Evolutionary conservation across 30 jellyfish, hydroid and myxozoan genomes (phyloP), one percentile per base, ranked within the genome.

Genomic region (Turritopsis dohrnii): DNA sequence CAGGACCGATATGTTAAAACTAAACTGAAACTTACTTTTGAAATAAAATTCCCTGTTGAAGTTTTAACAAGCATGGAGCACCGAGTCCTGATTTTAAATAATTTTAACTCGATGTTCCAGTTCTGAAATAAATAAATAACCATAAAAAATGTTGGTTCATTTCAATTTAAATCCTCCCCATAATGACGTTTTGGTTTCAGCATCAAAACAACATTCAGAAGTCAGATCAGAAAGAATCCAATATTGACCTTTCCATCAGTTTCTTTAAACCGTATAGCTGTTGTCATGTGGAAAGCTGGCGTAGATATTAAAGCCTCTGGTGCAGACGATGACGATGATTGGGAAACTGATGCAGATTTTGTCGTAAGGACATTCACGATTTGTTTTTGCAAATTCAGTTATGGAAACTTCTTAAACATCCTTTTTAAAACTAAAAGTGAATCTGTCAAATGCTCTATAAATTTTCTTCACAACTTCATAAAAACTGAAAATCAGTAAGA

Each of bases 301-400:
- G 79, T n/a, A 18, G 97, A 86, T 29, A 79, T 79, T 21, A 90
- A 90, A 65, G 79, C 71, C 66, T 53, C 79, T 8, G 65, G 65
- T 1, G 96, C 28, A 54, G 82, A 71, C 75, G 97, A 87, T 74
- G 95, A 77, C 30, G 97, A 90, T 83, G 96, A 86, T 29, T 90
- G 97, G 97, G 97, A 90, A 79, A 90, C 97, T 20, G 97, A 90
- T 71, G 90, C 97, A n/a, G 97, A 90, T 84, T 90, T 90, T 66
- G 96, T 90, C 19, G 97, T 90, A 90, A 83, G 97, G 75, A 23
- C 73, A 18, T 60, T 60, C 73, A 60, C 73, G 19, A 18, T 60
- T 60, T 60, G 0, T 18, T 23, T 18, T 18, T 0, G 21, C 0
- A n/a, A n/a, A n/a, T n/a, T n/a, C n/a, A n/a, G n/a, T n/a, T n/a